Conservation (phyloP, 2,888 invertebrate species). For the Athrips mouffetella region DNA sequence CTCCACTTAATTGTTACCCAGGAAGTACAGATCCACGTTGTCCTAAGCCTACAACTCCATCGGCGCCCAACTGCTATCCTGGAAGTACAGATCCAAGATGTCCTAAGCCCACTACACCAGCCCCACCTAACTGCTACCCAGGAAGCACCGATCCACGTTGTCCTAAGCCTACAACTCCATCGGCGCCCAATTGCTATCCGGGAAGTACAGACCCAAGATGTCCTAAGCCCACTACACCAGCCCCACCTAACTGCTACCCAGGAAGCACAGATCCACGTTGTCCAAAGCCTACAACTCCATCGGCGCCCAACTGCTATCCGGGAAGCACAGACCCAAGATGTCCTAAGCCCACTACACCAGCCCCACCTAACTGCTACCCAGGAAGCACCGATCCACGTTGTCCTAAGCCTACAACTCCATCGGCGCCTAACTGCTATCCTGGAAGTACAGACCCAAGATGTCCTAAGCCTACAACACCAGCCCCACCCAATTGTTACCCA, state of each 20-base stretch:
- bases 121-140: slow-evolving; percentile 31
- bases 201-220: slow-evolving; percentile 43
- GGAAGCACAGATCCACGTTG: slow-evolving; percentile 28
- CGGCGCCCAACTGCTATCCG: slow-evolving; percentile 36
- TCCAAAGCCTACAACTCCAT: slow-evolving; percentile 30
- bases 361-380: slow-evolving; percentile 36
- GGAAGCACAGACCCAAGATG: slow-evolving; percentile 36
- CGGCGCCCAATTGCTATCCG: slow-evolving; percentile 29
- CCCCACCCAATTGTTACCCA: slow-evolving; percentile 28
- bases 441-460: slow-evolving; percentile 38
- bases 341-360: slow-evolving; percentile 23
- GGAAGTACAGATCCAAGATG: slow-evolving; percentile 32
- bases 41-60: slow-evolving; percentile 29
- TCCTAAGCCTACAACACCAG: slow-evolving; percentile 37
- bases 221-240: slow-evolving; percentile 35
- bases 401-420: slow-evolving; percentile 34
- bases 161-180: slow-evolving; percentile 32
- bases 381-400: slow-evolving; percentile 48
- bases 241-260: slow-evolving; percentile 28
- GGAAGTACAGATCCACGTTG: slow-evolving; percentile 35
- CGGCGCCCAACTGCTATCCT: slow-evolving; percentile 36
- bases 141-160: slow-evolving; percentile 34
- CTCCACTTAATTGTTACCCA: slow-evolving; percentile 29
- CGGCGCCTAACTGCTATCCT: slow-evolving; percentile 37
- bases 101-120: slow-evolving; percentile 29